These are phyloP conservation scores for Nezara viridula DNA, from an alignment of 2,888 invertebrate species.

Conservation along the genomic window DNA sequence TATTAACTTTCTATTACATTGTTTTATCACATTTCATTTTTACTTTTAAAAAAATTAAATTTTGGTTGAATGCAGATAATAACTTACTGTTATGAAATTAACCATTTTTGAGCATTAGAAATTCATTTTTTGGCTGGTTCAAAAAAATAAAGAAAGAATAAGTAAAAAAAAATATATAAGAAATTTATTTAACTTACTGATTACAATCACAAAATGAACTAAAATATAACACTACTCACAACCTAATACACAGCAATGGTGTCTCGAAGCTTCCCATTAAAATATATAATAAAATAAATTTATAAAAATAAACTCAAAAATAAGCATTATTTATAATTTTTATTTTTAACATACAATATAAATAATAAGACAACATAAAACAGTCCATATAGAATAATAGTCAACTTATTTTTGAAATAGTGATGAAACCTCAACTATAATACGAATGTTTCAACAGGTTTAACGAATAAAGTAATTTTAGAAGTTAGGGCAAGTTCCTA, in stretches of 20 bases:
- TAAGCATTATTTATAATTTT: not conserved
- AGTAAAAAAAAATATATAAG: not conserved
- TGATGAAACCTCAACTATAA: not conserved
- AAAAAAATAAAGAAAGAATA: not conserved
- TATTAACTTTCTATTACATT: not conserved
- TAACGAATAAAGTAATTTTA: not conserved
- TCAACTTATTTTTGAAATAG: conserved; percentile 10
- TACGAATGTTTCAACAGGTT: not conserved
- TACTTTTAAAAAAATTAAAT: not conserved
- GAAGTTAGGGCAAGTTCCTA: not conserved
- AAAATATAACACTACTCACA: conserved; percentile 57
- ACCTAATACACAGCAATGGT: conserved; percentile 56
- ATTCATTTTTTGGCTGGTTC: conserved; percentile 51
- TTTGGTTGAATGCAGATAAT: not conserved
- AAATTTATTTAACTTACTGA: not conserved
- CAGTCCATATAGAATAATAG: conserved; percentile 12
- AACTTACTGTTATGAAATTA: conserved; percentile 1
- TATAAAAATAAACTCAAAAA: conserved; percentile 5
- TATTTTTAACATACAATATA: not conserved
- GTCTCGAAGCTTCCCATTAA: conserved; percentile 24
- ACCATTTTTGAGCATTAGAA: conserved; percentile 50
- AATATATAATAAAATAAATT: not conserved
- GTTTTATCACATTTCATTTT: conserved; percentile 33
- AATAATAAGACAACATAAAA: conserved; percentile 19
- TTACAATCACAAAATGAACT: conserved; percentile 44